Evolutionary conservation across 2,797 vertebrate species (phyloP).

Genomic region (Esox masquinongy): DNA sequence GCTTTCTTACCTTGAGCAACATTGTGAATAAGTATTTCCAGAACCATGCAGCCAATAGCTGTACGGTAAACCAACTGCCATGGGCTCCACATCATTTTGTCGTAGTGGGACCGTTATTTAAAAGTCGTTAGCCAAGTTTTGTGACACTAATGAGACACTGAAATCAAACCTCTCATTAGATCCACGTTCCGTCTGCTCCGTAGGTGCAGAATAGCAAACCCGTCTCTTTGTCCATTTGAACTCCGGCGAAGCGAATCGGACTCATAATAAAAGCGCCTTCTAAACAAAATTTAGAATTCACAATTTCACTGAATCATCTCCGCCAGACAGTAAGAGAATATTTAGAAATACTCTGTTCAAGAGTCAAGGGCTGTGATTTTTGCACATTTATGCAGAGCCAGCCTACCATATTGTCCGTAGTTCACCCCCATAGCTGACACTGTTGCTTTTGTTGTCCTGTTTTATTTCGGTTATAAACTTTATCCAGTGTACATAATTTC

Average conservation of each 20-base stretch:
- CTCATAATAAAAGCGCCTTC: conserved; percentile 11
- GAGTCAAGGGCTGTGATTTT: neutral
- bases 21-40: conserved; percentile 52
- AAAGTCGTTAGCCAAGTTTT: conserved; percentile 7
- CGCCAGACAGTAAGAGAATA: neutral
- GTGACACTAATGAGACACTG: neutral
- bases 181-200: conserved; percentile 14
- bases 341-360: conserved; percentile 24
- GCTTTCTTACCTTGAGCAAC: conserved; percentile 61
- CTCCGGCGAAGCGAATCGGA: conserved; percentile 9
- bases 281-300: conserved; percentile 16
- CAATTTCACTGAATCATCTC: conserved; percentile 19
- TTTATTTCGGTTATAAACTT: conserved; percentile 3
- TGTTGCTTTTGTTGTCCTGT: neutral
- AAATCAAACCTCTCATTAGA: conserved; percentile 4
- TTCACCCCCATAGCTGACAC: conserved; percentile 22
- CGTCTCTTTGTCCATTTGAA: conserved; percentile 37
- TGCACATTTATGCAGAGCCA: conserved; percentile 10
- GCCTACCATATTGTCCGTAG: conserved; percentile 30
- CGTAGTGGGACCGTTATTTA: neutral
- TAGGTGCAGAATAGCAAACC: conserved; percentile 5
- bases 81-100: conserved; percentile 63
- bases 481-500: neutral
- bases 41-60: conserved; percentile 59
- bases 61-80: conserved; percentile 46